Evolutionary conservation across 2,797 vertebrate species (phyloP), one percentile per base, ranked within the genome.

Genomic region (Yasuhikotakia modesta): DNA sequence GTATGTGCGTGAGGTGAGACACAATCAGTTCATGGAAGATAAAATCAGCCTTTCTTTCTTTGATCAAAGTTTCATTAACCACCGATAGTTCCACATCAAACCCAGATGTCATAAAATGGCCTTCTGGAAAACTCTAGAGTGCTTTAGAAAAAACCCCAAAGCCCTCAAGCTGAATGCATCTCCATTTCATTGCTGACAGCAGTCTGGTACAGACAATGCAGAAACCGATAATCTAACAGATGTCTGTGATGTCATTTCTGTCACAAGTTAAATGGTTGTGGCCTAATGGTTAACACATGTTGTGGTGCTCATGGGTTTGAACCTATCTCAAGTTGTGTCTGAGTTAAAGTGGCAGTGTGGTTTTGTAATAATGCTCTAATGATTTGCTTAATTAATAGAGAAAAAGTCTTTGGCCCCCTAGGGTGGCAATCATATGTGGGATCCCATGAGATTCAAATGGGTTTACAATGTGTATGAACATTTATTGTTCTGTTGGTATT

Each of bases 51-150:
- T 76, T 39, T 17, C 8, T 5, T 21, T 27, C 83, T 84, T 82
- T 81, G 78, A 82, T 84, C 75, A 80, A 82, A 76, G 72, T 75
- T 84, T 84, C 75, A 79, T 84, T 84, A 60, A 57, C 68, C 78
- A 80, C 78, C 39, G 22, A 78, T 45, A 55, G 66, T 69, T 80
- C 70, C 69, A 57, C 63, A 72, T 79, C 70, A 71, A 76, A 76
- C 48, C 64, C 65, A 80, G 70, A 63, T 84, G 83, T 82, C 78
- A 81, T 61, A 48, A 24, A 46, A 17, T 65, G 32, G 27, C 55
- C 46, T 57, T 78, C 70, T 76, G 61, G 16, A 64, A 79, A 45
- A 22, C 67, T 57, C 50, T 48, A 21, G 55, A 68, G 39, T 60
- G 52, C 61, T 76, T 70, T 63, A 73, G 13, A 81, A 61, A 52